Conservation (phyloP, 2,113 vertebrate species). For the Blennius ocellaris region DNA sequence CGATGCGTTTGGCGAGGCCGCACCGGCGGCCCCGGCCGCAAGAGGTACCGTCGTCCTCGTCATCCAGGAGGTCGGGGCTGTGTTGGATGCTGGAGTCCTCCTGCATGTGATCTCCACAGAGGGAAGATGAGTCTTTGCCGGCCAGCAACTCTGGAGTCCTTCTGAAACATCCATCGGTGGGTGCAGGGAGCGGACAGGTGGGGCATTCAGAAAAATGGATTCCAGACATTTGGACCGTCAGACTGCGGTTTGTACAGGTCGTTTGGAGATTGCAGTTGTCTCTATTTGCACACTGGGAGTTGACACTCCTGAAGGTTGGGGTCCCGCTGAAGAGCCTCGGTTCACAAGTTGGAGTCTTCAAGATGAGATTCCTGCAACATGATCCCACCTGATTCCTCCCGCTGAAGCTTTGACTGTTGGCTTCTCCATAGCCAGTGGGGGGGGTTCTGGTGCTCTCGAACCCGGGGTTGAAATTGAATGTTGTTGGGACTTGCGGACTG, state of each 20-base stretch:
- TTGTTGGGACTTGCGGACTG: background rate
- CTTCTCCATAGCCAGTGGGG: background rate
- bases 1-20: conserved; percentile 40
- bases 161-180: background rate
- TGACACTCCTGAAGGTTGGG: background rate
- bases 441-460: background rate
- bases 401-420: background rate
- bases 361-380: conserved; percentile 25
- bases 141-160: background rate
- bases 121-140: conserved; percentile 3
- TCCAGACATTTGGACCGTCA: background rate
- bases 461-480: conserved; percentile 13
- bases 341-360: conserved; percentile 18
- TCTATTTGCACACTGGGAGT: conserved; percentile 1
- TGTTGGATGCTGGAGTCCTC: conserved; percentile 26
- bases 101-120: conserved; percentile 1
- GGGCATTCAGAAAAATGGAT: background rate
- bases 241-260: background rate
- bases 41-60: background rate
- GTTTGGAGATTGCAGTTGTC: conserved; percentile 1
- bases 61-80: conserved; percentile 16
- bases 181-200: conserved; percentile 8
- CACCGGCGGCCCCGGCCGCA: conserved; percentile 7
- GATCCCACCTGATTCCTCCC: conserved; percentile 29
- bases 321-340: background rate